These are phyloP conservation scores for Lamproptera curius DNA, from an alignment of 2,888 invertebrate species.

Conservation along the genomic window DNA sequence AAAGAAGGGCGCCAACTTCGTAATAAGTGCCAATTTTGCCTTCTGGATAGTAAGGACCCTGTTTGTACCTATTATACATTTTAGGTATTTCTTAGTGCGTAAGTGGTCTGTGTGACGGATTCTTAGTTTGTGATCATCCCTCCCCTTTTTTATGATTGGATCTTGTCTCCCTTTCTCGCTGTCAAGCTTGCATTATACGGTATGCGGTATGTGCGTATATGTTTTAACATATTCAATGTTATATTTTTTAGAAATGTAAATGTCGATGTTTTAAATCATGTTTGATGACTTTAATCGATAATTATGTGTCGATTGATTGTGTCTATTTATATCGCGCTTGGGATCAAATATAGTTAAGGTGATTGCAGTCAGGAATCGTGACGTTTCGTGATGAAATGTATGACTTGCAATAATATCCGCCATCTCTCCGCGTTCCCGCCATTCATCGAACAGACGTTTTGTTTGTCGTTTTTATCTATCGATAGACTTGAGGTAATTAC, in stretches of 20 bases:
- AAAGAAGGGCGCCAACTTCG: conserved; percentile 61
- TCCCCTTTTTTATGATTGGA: conserved; percentile 28
- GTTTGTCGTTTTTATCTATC: conserved; percentile 27
- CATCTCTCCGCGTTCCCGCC: conserved; percentile 12
- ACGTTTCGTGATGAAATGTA: background rate
- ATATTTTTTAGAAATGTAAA: conserved; percentile 6
- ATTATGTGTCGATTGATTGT: conserved; percentile 37
- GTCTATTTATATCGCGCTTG: conserved; percentile 68
- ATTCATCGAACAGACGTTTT: conserved; percentile 9
- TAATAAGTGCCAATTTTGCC: conserved; percentile 79
- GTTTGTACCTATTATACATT: conserved; percentile 73
- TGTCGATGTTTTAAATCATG: conserved; percentile 26
- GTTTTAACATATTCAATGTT: conserved; percentile 35
- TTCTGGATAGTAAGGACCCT: conserved; percentile 76
- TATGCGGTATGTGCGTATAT: conserved; percentile 31
- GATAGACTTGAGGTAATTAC: conserved; percentile 53
- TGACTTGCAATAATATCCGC: background rate
- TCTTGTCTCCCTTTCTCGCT: conserved; percentile 28
- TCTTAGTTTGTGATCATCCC: conserved; percentile 46
- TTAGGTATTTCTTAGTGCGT: conserved; percentile 73
- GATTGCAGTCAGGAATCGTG: conserved; percentile 7
- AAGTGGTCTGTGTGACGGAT: conserved; percentile 66
- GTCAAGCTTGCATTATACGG: conserved; percentile 47
- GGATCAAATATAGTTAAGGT: conserved; percentile 72
- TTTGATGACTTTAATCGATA: conserved; percentile 18